Evolutionary conservation across 2,888 invertebrate species (phyloP), one percentile per base, ranked within the genome.

Genomic region (Drepanosiphum platanoidis): DNA sequence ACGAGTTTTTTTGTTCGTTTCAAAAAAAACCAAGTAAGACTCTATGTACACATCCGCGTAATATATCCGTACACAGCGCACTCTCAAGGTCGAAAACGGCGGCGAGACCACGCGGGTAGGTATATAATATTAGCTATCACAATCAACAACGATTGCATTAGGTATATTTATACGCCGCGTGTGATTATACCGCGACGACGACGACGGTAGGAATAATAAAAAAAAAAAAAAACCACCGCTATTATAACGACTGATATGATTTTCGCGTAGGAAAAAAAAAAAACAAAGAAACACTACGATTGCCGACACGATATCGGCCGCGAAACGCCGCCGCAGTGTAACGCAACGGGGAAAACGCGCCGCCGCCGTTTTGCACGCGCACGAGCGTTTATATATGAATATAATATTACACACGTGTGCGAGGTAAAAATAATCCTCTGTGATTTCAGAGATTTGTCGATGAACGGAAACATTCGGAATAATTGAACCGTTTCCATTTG

Each of bases 401-500:
- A 30, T n/a, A 9, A 5, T n/a, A n/a, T n/a, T 13, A 27, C 52
- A 68, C 68, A 5, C 22, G 52, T 22, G 22, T 18, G 22, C 18
- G 22, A 68, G 7, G 36, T 22, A 34, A 68, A 22, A 36, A 68
- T 34, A 68, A 36, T 34, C 1, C 8, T n/a, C 1, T 9, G 9
- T 34, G 1, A n/a, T n/a, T 68, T 68, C 34, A 36, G 8, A n/a
- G 13, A 27, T 15, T 64, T 15, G 11, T 2, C 58, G 30, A 72
- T n/a, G 32, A 32, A 8, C 39, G 30, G 11, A 82, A 72, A 32
- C 61, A 22, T 52, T 46, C 39, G 64, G n/a, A n/a, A 61, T n/a
- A 82, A 61, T 42, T 70, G 34, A 83, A 74, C 74, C 32, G 32
- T 74, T 34, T 74, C 68, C 52, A 52, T 68, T 70, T 18, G 22